Conservation (phyloP, 2,797 vertebrate genomes). For the Pseudomugil gertrudae region DNA sequence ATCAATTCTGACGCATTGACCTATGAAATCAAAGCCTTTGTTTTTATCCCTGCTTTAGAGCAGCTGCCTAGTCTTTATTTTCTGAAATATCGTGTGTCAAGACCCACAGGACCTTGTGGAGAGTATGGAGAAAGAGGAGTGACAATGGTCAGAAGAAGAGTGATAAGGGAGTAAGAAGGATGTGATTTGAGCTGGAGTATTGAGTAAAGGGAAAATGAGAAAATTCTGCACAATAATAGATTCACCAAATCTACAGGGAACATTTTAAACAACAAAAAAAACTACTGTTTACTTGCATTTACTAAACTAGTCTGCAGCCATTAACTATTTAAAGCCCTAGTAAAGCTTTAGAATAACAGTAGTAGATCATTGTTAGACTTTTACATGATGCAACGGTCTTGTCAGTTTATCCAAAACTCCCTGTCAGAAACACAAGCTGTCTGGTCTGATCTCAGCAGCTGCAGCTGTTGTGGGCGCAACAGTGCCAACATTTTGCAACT, state of each 20-base stretch:
- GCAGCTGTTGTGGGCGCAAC: constrained; percentile 61
- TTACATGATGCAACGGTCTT: constrained; percentile 17
- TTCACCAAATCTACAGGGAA: constrained; percentile 23
- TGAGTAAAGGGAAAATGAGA: constrained; percentile 27
- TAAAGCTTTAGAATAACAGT: constrained; percentile 21
- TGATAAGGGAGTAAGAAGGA: constrained; percentile 34
- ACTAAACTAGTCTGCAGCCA: constrained; percentile 6
- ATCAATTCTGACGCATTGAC: constrained; percentile 70
- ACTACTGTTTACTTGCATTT: background rate
- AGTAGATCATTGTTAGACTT: constrained; percentile 4
- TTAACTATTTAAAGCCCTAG: background rate
- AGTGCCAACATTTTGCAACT: constrained; percentile 70
- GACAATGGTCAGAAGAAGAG: constrained; percentile 35
- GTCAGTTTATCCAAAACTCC: constrained; percentile 29
- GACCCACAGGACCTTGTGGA: constrained; percentile 21
- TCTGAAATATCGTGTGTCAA: constrained; percentile 19
- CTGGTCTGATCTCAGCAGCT: constrained; percentile 34
- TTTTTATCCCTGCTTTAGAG: constrained; percentile 43
- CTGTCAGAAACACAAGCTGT: constrained; percentile 8
- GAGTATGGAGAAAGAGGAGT: constrained; percentile 36
- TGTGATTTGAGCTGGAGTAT: constrained; percentile 36
- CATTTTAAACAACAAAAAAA: background rate
- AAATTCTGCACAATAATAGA: constrained; percentile 39
- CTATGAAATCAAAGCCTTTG: constrained; percentile 71
- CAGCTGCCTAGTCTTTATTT: constrained; percentile 20